Percentiles rank a stretch among this genome's conserved stretches.
Evolutionary conservation across 1,140 invertebrate species (phyloP).

Genomic region (Lucilia cuprina): DNA sequence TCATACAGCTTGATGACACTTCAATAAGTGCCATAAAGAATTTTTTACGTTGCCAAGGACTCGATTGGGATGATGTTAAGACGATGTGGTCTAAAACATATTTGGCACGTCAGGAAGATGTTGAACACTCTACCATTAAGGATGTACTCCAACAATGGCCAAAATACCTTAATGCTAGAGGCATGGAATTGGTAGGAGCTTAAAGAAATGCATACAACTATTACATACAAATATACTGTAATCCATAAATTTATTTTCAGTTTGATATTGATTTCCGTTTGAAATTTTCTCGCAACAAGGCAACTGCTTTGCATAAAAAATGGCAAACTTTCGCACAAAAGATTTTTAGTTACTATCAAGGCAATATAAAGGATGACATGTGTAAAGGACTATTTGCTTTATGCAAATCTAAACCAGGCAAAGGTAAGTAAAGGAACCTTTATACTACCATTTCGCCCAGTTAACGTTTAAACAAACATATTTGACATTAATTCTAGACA

Average conservation of each 20-base stretch:
- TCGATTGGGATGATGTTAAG: conserved; percentile 19
- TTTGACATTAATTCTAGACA: neutral
- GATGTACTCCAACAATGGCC: conserved; percentile 27
- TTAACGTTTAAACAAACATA: no score
- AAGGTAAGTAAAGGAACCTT: neutral
- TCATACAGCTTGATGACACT: conserved; percentile 41
- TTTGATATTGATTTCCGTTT: conserved; percentile 37
- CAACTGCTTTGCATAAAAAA: conserved; percentile 15
- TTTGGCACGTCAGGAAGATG: neutral
- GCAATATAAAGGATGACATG: conserved; percentile 7
- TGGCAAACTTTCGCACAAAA: conserved; percentile 27
- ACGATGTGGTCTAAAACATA: conserved; percentile 16
- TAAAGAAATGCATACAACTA: neutral
- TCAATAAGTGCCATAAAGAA: conserved; percentile 19
- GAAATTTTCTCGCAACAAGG: conserved; percentile 34
- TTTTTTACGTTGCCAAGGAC: conserved; percentile 7
- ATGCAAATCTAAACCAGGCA: conserved; percentile 10
- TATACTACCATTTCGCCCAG: no score
- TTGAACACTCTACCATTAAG: conserved; percentile 4
- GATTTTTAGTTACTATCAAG: conserved; percentile 5
- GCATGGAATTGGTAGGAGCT: conserved; percentile 15
- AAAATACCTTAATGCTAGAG: conserved; percentile 24
- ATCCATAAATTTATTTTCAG: neutral
- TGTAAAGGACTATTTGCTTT: conserved; percentile 16
- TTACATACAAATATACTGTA: neutral